These are phyloP conservation scores for Drosophila baimaii DNA, from an alignment of 1,140 invertebrate genomes.

Conservation along the genomic window DNA sequence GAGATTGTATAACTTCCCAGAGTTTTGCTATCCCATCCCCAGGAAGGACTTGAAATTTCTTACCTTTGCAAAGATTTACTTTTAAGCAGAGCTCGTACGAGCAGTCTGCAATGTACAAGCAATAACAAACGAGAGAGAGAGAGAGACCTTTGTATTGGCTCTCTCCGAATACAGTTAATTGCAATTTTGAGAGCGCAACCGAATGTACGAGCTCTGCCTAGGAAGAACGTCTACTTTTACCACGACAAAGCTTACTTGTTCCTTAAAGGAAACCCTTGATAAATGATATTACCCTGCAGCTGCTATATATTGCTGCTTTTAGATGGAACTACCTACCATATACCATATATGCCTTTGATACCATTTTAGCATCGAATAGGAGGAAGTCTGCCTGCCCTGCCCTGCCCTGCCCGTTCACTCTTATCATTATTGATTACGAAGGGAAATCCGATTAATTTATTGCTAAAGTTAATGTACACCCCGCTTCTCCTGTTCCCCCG, in stretches of 20 bases:
- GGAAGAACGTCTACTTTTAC: too few relatives aligned
- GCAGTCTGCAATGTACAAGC: too few relatives aligned
- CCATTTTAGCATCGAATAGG: constrained; percentile 59
- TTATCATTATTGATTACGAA: constrained; percentile 16
- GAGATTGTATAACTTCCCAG: neutral
- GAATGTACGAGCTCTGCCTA: too few relatives aligned
- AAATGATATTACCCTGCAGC: constrained; percentile 6
- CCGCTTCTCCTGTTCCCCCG: neutral
- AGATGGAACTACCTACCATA: neutral
- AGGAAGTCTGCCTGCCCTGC: constrained; percentile 55
- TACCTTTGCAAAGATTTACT: too few relatives aligned
- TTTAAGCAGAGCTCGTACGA: too few relatives aligned
- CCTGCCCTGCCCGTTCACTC: neutral
- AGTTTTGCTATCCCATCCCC: neutral
- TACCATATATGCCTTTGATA: constrained; percentile 14
- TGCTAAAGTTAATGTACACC: constrained; percentile 9
- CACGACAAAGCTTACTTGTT: constrained; percentile 6
- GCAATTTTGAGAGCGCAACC: too few relatives aligned
- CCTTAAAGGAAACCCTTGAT: constrained; percentile 10
- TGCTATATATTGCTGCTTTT: too few relatives aligned
- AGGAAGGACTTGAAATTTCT: neutral
- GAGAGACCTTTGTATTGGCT: too few relatives aligned
- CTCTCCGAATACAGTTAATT: too few relatives aligned
- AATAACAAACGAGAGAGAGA: too few relatives aligned
- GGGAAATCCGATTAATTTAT: constrained; percentile 42